phyloP scores from a whole-genome alignment of 2,113 vertebrate species.

The Ictidomys tridecemlineatus region DNA sequence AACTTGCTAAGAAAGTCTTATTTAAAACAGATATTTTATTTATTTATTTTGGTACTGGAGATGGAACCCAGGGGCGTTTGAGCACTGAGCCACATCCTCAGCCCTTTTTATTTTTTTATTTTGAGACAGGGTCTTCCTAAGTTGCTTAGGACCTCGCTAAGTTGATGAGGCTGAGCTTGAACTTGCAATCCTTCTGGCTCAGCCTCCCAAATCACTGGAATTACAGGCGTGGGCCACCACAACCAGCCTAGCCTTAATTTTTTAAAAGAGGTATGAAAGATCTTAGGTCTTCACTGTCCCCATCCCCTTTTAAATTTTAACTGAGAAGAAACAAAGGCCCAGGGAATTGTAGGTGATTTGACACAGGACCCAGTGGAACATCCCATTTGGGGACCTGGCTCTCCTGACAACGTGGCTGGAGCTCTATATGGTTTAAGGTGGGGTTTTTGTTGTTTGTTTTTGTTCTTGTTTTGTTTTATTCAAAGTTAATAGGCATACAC shows the following conservation, averaged over 20 bases:
- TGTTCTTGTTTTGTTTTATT: background rate
- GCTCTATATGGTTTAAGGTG: background rate
- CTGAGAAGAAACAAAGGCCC: background rate
- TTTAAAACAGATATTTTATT: background rate
- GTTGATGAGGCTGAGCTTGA: too few relatives aligned
- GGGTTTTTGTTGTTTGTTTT: background rate
- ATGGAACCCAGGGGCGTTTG: too few relatives aligned
- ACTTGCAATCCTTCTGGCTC: too few relatives aligned
- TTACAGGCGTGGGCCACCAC: too few relatives aligned
- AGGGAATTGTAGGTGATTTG: background rate
- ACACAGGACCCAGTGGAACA: background rate
- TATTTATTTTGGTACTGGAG: background rate
- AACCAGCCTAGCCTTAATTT: background rate
- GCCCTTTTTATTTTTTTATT: too few relatives aligned
- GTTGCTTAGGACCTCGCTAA: too few relatives aligned
- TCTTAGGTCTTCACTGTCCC: background rate
- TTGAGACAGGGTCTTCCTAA: too few relatives aligned
- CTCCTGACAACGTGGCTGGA: background rate
- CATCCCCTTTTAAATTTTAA: background rate
- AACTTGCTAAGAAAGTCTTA: background rate
- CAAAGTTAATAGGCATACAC: background rate
- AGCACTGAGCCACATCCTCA: too few relatives aligned
- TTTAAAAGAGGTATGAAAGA: background rate
- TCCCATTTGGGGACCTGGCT: background rate
- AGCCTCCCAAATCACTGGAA: too few relatives aligned